Percentiles rank a stretch among this genome's conserved stretches.
Evolutionary conservation across 2,888 invertebrate genomes (phyloP).

Genomic region (Dynastes hyllus): DNA sequence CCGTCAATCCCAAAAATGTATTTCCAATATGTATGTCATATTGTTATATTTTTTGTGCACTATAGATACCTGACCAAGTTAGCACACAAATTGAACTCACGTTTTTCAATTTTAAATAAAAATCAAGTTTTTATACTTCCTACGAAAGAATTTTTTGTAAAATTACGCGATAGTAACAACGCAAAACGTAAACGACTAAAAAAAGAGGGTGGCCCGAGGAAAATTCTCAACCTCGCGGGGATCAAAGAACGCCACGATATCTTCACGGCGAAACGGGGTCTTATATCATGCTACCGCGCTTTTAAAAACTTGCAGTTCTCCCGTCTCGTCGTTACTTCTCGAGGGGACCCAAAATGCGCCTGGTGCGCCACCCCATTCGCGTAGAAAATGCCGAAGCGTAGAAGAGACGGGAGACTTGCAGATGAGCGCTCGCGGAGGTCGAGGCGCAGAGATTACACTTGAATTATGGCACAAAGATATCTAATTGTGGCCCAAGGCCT

Average conservation of each 20-base stretch:
- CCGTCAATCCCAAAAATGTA: too few relatives aligned
- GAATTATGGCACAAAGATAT: slow-evolving; percentile 76
- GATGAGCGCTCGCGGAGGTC: slow-evolving; percentile 69
- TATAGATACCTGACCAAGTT: too few relatives aligned
- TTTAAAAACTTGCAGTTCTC: slow-evolving; percentile 53
- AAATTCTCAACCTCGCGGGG: slow-evolving; percentile 17
- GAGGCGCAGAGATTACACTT: slow-evolving; percentile 74
- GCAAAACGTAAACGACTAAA: too few relatives aligned
- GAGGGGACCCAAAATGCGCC: slow-evolving; percentile 18
- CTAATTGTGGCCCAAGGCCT: slow-evolving; percentile 71
- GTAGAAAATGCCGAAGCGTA: slow-evolving; percentile 13
- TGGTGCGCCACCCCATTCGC: slow-evolving; percentile 19
- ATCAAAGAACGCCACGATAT: slow-evolving; percentile 25
- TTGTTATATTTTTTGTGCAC: too few relatives aligned
- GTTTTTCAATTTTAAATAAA: too few relatives aligned
- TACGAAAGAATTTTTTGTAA: too few relatives aligned
- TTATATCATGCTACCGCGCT: slow-evolving; percentile 48
- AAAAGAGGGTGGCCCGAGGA: not conserved
- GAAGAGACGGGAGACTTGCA: slow-evolving; percentile 62
- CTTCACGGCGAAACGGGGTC: slow-evolving; percentile 39
- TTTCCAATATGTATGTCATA: too few relatives aligned
- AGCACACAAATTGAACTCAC: too few relatives aligned
- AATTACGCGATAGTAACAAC: too few relatives aligned
- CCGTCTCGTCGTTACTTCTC: not conserved
- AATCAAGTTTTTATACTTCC: too few relatives aligned